These are phyloP conservation scores for Chitala chitala DNA, from an alignment of 2,113 vertebrate species.

Conservation along the genomic window DNA sequence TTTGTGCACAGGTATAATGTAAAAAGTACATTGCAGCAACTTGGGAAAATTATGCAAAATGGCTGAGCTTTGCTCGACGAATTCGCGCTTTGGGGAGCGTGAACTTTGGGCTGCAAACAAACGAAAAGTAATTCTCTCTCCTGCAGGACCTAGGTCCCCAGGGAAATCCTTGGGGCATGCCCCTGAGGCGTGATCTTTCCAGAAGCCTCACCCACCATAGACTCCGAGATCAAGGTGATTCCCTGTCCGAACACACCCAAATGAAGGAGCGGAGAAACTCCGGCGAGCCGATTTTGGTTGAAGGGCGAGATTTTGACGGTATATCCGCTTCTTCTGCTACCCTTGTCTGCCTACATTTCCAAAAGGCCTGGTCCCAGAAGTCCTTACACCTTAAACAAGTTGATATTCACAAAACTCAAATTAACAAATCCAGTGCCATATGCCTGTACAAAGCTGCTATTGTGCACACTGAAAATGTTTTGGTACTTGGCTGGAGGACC, in stretches of 20 bases:
- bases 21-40: too few relatives aligned
- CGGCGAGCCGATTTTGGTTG: slow-evolving; percentile 67
- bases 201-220: slow-evolving; percentile 56
- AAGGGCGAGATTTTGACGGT: slow-evolving; percentile 72
- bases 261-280: slow-evolving; percentile 47
- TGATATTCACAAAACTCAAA: too few relatives aligned
- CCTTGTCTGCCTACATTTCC: too few relatives aligned
- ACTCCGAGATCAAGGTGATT: slow-evolving; percentile 52
- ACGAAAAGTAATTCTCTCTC: neutral
- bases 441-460: neutral
- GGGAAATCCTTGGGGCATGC: slow-evolving; percentile 32
- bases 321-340: neutral
- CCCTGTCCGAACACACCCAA: slow-evolving; percentile 53
- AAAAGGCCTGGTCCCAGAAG: too few relatives aligned
- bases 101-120: neutral
- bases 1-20: too few relatives aligned
- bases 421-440: too few relatives aligned
- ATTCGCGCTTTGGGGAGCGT: too few relatives aligned
- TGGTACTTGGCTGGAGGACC: slow-evolving; percentile 5
- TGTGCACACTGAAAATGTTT: neutral
- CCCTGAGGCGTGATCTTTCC: slow-evolving; percentile 35
- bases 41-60: too few relatives aligned
- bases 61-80: too few relatives aligned
- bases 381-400: too few relatives aligned
- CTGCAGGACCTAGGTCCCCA: slow-evolving; percentile 52